Evolutionary conservation across 2,797 vertebrate species (phyloP).

Genomic region (Epinephelus awoara): DNA sequence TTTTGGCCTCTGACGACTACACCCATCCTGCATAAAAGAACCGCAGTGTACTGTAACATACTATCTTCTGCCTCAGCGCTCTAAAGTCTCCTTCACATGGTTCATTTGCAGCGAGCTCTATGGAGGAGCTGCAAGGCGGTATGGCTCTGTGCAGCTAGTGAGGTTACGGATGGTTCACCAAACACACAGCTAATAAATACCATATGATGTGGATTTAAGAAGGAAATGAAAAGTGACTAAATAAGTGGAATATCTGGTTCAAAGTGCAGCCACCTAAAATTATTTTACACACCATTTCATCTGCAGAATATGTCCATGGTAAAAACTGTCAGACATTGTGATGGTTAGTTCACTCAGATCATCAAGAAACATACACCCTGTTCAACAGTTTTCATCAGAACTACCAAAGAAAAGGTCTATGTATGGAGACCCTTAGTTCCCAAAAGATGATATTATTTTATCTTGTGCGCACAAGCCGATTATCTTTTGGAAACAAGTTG

Average conservation of each 20-base stretch:
- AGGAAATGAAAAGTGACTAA: not conserved
- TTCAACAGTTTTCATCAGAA: not conserved
- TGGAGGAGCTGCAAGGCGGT: slow-evolving; percentile 24
- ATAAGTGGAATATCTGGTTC: not conserved
- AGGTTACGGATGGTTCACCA: slow-evolving; percentile 39
- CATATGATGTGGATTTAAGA: slow-evolving; percentile 7
- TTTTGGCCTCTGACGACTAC: slow-evolving; percentile 40
- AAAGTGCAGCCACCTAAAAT: not conserved
- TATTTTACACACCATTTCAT: slow-evolving; percentile 4
- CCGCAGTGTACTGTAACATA: slow-evolving; percentile 8
- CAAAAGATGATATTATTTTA: too few relatives aligned
- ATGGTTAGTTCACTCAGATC: not conserved
- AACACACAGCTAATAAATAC: slow-evolving; percentile 12
- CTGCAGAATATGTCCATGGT: not conserved
- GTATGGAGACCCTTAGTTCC: too few relatives aligned
- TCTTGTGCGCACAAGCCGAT: too few relatives aligned
- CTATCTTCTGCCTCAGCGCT: slow-evolving; percentile 33
- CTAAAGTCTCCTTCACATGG: slow-evolving; percentile 42
- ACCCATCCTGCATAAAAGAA: not conserved
- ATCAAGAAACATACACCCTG: not conserved
- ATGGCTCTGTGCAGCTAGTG: slow-evolving; percentile 32
- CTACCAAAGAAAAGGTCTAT: slow-evolving; percentile 12
- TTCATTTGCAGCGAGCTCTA: slow-evolving; percentile 38
- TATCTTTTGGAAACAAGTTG: too few relatives aligned
- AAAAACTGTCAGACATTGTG: not conserved